Conservation (phyloP, 2,113 vertebrate genomes). For the Clarias magur region DNA sequence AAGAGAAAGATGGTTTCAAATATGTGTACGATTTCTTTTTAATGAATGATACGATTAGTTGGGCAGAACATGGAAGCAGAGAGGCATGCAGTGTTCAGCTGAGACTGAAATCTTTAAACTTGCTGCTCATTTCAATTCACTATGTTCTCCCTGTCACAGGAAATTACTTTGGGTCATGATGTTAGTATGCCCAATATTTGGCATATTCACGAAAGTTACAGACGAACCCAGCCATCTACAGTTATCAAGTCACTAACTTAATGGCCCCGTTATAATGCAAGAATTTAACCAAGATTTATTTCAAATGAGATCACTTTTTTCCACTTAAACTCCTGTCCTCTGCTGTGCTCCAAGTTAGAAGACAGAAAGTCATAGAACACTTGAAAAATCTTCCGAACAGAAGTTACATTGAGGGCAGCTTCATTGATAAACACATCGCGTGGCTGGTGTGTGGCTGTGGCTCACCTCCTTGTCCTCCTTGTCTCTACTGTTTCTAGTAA, state of each 20-base stretch:
- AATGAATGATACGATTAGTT: neutral
- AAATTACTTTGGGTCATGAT: neutral
- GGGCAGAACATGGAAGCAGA: neutral
- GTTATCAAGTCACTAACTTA: neutral
- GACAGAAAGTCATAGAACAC: neutral
- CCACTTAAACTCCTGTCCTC: neutral
- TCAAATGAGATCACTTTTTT: neutral
- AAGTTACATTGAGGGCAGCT: neutral
- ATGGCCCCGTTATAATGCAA: neutral
- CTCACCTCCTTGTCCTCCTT: slow-evolving; percentile 52
- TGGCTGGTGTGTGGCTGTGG: slow-evolving; percentile 53
- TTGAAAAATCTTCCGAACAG: neutral
- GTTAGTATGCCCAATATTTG: neutral
- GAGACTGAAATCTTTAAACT: neutral
- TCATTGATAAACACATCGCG: slow-evolving; percentile 44
- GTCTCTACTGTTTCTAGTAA: slow-evolving; percentile 67
- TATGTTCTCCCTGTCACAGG: neutral
- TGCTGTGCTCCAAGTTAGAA: neutral
- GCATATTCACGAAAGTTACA: slow-evolving; percentile 23
- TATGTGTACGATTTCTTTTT: neutral
- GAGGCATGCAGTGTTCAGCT: neutral
- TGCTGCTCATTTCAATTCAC: neutral
- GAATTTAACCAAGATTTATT: slow-evolving; percentile 19
- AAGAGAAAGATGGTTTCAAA: neutral
- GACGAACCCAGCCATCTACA: neutral